Evolutionary conservation across 1,140 invertebrate genomes (phyloP), one percentile per base, ranked within the genome.

Genomic region (Ceratina japonica): DNA sequence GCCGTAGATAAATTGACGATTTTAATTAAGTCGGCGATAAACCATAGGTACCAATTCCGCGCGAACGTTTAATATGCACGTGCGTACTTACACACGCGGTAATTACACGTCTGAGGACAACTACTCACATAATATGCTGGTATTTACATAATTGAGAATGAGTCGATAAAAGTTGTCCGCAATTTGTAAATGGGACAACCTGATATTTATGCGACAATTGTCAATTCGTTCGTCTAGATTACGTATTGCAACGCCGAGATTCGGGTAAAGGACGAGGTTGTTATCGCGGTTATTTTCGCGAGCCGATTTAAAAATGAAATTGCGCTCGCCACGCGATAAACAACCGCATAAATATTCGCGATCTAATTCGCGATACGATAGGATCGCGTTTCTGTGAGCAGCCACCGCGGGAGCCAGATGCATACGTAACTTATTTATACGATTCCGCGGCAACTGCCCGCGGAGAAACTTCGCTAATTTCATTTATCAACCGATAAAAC

Each of bases 401-500:
- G 16, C 71, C 31, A 74, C 44, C 65, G n/a, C 52, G 2, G 37
- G 37, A 44, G 15, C 15, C 27, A 10, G 0, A 3, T 64, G 10
- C 37, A 44, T 44, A 44, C 37, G 37, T 44, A 44, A 44, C 2
- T 7, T 31, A 27, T 69, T 69, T 59, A 68, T 20, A 54, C 51
- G 27, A 20, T 7, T 13, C 58, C 27, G 37, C 51, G 16, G 3
- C 37, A 37, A 27, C 18, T 44, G 5, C 37, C 37, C 27, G n/a
- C 37, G 65, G 65, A 31, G 18, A 4, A 37, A 27, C 24, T 22
- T 13, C 12, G 51, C 20, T 64, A 56, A 80, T 77, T 80, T 70
- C 37, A 58, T 63, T 80, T 64, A 49, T 22, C 58, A 49, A 1
- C 31, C 31, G 51, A 80, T 65, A 52, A 77, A 80, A 80, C 44